Evolutionary conservation across 2,113 vertebrate species (phyloP).

Genomic region (Arizona elegans): DNA sequence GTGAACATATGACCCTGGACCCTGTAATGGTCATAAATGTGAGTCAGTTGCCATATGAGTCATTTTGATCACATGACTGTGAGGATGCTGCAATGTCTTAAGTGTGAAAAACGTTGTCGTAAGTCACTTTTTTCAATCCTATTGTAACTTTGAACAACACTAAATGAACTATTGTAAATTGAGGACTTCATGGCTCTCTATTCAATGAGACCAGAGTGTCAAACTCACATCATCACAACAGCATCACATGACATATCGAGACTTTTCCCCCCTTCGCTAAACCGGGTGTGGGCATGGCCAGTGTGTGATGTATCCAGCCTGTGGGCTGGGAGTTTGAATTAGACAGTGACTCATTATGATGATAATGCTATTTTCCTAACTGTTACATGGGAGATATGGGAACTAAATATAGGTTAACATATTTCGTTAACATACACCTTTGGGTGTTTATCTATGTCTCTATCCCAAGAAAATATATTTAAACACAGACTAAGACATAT

Average conservation of each 20-base stretch:
- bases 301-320: no score
- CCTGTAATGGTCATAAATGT: background rate
- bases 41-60: background rate
- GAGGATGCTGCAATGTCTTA: background rate
- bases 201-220: background rate
- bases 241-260: no score
- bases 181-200: background rate
- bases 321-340: no score
- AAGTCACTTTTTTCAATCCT: background rate
- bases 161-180: background rate
- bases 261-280: no score
- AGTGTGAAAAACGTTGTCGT: background rate
- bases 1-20: background rate
- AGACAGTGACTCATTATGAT: no score
- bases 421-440: background rate
- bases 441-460: background rate
- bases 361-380: background rate
- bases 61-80: background rate
- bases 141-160: background rate
- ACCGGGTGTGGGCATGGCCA: no score
- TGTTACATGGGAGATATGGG: background rate
- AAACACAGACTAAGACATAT: background rate
- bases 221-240: no score
- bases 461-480: background rate
- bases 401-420: background rate